Percentiles rank a stretch among this genome's conserved stretches.
These are phyloP conservation scores for Chironomus striatipennis DNA, from an alignment of 1,140 invertebrate species.

Conservation along the genomic window DNA sequence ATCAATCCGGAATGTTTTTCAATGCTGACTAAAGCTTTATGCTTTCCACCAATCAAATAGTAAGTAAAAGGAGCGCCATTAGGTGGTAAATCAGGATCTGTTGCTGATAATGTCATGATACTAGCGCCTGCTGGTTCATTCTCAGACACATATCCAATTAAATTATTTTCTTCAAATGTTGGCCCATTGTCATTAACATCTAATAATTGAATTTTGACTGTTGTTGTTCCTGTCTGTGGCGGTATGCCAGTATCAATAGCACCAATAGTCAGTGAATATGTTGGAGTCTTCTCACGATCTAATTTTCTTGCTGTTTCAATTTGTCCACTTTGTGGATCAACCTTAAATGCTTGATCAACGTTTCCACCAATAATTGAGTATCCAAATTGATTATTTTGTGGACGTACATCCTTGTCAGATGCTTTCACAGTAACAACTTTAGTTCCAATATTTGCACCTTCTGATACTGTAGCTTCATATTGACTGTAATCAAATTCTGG, in stretches of 20 bases:
- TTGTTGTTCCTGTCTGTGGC: slow-evolving; percentile 78
- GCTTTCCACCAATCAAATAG: slow-evolving; percentile 63
- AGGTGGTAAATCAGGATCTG: slow-evolving; percentile 82
- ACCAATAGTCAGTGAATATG: slow-evolving; percentile 74
- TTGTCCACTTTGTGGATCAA: slow-evolving; percentile 77
- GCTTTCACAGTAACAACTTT: slow-evolving; percentile 73
- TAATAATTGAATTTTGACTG: slow-evolving; percentile 55
- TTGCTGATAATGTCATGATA: slow-evolving; percentile 75
- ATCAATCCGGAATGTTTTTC: slow-evolving; percentile 72
- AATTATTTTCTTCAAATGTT: slow-evolving; percentile 59
- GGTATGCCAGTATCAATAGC: slow-evolving; percentile 83
- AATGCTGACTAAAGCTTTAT: slow-evolving; percentile 65
- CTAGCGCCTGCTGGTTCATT: slow-evolving; percentile 78
- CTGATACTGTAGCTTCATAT: slow-evolving; percentile 69
- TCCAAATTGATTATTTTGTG: slow-evolving; percentile 85
- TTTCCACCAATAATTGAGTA: slow-evolving; percentile 86
- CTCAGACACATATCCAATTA: slow-evolving; percentile 71
- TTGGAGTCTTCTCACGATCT: slow-evolving; percentile 71
- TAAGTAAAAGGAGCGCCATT: slow-evolving; percentile 88
- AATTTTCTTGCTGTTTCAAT: slow-evolving; percentile 66
- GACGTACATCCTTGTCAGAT: slow-evolving; percentile 81
- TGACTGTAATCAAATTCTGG: slow-evolving; percentile 73
- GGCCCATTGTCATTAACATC: slow-evolving; percentile 95
- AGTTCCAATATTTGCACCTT: slow-evolving; percentile 63
- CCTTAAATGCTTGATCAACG: slow-evolving; percentile 70